Evolutionary conservation across 2,888 invertebrate genomes (phyloP).

Genomic region (Neoscelio sp.): DNA sequence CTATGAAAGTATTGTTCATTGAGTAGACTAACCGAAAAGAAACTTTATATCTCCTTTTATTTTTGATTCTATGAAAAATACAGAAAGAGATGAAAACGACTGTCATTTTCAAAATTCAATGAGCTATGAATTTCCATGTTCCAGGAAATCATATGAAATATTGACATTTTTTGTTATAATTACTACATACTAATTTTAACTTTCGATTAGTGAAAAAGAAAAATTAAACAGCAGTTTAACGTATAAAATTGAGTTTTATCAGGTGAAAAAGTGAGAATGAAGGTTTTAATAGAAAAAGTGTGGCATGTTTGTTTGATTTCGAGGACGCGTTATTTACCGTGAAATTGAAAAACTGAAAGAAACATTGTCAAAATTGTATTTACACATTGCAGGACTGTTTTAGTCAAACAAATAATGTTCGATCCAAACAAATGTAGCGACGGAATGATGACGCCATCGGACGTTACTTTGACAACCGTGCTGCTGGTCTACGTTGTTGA

Average conservation of each 20-base stretch:
- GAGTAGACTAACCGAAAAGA: constrained; percentile 32
- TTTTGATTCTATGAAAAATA: constrained; percentile 5
- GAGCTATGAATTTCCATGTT: no score
- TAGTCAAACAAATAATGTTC: constrained; percentile 75
- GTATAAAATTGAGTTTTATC: no score
- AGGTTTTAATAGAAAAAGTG: no score
- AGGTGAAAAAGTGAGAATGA: no score
- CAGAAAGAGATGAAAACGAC: background rate
- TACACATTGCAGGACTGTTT: constrained; percentile 72
- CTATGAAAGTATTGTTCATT: constrained; percentile 14
- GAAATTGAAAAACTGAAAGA: no score
- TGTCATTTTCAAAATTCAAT: background rate
- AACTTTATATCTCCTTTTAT: constrained; percentile 10
- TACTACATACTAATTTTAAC: no score
- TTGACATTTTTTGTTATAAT: no score
- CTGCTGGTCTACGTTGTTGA: constrained; percentile 78
- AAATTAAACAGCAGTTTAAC: no score
- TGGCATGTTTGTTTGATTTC: no score
- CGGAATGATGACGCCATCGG: constrained; percentile 62
- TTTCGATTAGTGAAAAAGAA: no score
- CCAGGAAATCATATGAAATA: no score
- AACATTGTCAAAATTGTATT: constrained; percentile 17
- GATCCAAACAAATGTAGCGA: constrained; percentile 77
- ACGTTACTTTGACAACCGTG: constrained; percentile 72
- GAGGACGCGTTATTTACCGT: no score